Evolutionary conservation across 2,113 vertebrate genomes (phyloP).

Genomic region (Acrocephalus arundinaceus): DNA sequence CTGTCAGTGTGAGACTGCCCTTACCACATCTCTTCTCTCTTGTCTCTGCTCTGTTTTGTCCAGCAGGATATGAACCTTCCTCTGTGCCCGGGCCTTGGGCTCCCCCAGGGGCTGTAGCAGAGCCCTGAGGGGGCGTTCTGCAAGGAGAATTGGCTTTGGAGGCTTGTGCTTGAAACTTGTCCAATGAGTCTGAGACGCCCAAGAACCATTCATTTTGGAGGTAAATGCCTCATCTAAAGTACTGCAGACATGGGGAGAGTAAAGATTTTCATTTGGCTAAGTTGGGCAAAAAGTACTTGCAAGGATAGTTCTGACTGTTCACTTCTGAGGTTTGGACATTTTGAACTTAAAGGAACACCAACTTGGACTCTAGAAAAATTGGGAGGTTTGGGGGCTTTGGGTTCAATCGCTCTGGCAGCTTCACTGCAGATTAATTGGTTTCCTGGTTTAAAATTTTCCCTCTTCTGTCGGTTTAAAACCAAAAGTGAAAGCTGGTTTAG

Average conservation of each 20-base stretch:
- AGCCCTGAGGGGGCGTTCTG: constrained; percentile 31
- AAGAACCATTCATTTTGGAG: constrained; percentile 58
- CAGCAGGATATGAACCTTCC: constrained; percentile 51
- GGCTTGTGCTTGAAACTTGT: constrained; percentile 50
- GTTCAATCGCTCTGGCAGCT: not conserved
- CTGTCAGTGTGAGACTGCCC: not conserved
- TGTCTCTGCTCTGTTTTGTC: constrained; percentile 34
- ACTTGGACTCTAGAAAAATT: not conserved
- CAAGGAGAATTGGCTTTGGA: constrained; percentile 42
- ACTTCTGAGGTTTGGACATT: not conserved
- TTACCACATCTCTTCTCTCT: not conserved
- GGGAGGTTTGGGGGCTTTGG: not conserved
- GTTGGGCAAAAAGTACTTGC: not conserved
- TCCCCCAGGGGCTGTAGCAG: constrained; percentile 29
- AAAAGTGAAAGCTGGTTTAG: not conserved
- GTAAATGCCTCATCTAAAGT: constrained; percentile 39
- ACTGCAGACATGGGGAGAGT: constrained; percentile 5
- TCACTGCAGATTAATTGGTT: not conserved
- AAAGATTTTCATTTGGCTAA: not conserved
- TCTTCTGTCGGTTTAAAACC: not conserved
- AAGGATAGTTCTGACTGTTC: not conserved
- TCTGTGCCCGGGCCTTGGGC: constrained; percentile 29
- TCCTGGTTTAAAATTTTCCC: not conserved
- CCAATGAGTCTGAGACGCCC: constrained; percentile 66
- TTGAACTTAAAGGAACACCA: constrained; percentile 38